Conservation (phyloP, 2,113 vertebrate genomes). For the Catharus minimus region DNA sequence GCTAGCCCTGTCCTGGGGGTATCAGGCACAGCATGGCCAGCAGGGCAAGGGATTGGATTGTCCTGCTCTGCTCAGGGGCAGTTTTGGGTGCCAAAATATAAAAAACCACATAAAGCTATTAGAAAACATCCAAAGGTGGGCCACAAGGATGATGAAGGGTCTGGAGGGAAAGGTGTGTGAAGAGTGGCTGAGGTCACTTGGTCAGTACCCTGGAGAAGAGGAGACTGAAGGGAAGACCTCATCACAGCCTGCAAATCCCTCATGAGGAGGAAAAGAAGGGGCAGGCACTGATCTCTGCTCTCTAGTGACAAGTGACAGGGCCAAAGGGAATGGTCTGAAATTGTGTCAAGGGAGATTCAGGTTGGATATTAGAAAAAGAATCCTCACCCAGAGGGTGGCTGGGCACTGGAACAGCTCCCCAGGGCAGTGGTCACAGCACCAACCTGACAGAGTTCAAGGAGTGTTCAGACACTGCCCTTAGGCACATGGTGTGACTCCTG, state of each 20-base stretch:
- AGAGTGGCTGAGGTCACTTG: neutral
- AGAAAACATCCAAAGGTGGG: neutral
- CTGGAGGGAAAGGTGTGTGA: neutral
- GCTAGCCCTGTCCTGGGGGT: neutral
- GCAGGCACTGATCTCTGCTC: neutral
- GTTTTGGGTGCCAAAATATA: neutral
- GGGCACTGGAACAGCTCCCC: neutral
- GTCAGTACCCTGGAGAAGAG: neutral
- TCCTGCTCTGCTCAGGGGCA: neutral
- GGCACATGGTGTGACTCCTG: neutral
- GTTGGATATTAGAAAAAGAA: neutral
- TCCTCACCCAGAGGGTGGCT: rapidly evolving
- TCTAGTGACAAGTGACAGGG: neutral
- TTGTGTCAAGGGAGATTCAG: neutral
- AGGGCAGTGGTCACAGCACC: neutral
- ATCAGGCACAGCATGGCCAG: rapidly evolving
- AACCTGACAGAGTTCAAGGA: neutral
- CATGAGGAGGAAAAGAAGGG: rapidly evolving
- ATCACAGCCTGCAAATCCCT: neutral
- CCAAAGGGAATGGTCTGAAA: neutral
- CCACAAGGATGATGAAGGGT: rapidly evolving
- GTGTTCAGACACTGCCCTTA: rapidly evolving
- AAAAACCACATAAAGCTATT: neutral
- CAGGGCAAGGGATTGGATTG: rapidly evolving
- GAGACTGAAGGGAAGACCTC: neutral